phyloP scores from a whole-genome alignment of 1,140 invertebrate species.

The Forficula auricularia region DNA sequence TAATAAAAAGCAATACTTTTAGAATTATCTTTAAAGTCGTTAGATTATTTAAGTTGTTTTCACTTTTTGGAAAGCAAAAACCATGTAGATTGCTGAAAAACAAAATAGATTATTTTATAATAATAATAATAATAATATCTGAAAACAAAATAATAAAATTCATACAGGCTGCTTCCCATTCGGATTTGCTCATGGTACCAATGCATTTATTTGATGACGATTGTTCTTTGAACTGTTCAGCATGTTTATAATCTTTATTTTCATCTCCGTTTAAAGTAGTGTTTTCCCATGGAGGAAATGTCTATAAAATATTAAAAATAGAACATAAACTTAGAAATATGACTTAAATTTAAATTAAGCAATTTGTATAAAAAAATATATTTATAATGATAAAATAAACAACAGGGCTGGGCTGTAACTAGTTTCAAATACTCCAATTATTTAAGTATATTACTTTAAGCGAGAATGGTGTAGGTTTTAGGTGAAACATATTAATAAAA shows the following conservation, averaged over 20 bases:
- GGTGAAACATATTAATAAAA: too few relatives aligned
- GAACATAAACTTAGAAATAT: background rate
- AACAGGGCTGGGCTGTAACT: background rate
- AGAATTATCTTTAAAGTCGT: too few relatives aligned
- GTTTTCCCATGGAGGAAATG: constrained; percentile 38
- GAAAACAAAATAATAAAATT: constrained; percentile 16
- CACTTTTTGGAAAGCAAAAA: constrained; percentile 64
- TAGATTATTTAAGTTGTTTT: too few relatives aligned
- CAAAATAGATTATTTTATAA: constrained; percentile 15
- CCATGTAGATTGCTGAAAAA: constrained; percentile 63
- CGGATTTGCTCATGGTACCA: constrained; percentile 69
- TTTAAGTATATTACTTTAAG: background rate
- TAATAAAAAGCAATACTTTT: too few relatives aligned
- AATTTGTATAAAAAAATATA: background rate
- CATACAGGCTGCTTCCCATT: constrained; percentile 88
- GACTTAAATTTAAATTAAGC: background rate
- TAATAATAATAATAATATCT: constrained; percentile 2
- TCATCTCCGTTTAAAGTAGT: constrained; percentile 36
- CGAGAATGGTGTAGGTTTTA: too few relatives aligned
- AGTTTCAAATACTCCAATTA: background rate
- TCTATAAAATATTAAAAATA: constrained; percentile 33
- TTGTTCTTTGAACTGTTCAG: constrained; percentile 37
- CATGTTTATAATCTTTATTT: constrained; percentile 54
- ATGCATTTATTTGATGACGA: constrained; percentile 29
- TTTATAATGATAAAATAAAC: background rate